phyloP scores from a whole-genome alignment of 2,888 invertebrate genomes.

The Meloe dianella region DNA sequence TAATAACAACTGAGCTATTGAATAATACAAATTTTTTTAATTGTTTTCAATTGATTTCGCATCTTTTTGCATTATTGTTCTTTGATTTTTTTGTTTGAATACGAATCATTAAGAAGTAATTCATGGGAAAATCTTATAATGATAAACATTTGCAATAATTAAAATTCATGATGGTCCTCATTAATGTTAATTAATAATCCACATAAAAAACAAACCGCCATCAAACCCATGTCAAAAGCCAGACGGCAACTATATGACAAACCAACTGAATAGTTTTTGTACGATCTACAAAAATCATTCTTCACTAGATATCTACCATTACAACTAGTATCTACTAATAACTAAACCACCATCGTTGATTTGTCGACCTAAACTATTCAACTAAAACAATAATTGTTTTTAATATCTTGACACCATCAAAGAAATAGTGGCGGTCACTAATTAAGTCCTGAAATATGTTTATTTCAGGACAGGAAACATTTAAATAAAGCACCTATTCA shows the following conservation, averaged over 20 bases:
- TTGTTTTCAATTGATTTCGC: too few relatives aligned
- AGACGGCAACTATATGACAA: not conserved
- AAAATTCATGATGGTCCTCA: constrained; percentile 3
- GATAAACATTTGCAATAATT: not conserved
- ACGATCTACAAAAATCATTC: not conserved
- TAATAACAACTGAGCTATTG: constrained; percentile 50
- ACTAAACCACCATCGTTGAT: constrained; percentile 9
- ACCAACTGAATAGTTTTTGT: not conserved
- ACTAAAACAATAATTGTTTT: constrained; percentile 3
- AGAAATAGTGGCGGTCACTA: constrained; percentile 42
- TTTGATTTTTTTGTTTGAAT: not conserved
- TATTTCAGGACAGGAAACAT: constrained; percentile 56
- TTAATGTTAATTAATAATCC: constrained; percentile 10
- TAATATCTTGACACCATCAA: constrained; percentile 50
- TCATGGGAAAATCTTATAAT: not conserved
- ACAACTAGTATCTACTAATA: too few relatives aligned
- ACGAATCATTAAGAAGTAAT: not conserved
- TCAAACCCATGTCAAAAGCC: not conserved
- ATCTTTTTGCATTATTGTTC: not conserved
- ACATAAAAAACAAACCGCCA: constrained; percentile 3
- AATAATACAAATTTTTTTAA: too few relatives aligned
- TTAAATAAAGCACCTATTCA: constrained; percentile 57
- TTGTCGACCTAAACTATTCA: not conserved
- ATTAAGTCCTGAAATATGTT: constrained; percentile 54
- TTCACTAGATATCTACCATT: too few relatives aligned